These are phyloP conservation scores for Okapia johnstoni DNA, from an alignment of 2,113 vertebrate species.

Conservation along the genomic window DNA sequence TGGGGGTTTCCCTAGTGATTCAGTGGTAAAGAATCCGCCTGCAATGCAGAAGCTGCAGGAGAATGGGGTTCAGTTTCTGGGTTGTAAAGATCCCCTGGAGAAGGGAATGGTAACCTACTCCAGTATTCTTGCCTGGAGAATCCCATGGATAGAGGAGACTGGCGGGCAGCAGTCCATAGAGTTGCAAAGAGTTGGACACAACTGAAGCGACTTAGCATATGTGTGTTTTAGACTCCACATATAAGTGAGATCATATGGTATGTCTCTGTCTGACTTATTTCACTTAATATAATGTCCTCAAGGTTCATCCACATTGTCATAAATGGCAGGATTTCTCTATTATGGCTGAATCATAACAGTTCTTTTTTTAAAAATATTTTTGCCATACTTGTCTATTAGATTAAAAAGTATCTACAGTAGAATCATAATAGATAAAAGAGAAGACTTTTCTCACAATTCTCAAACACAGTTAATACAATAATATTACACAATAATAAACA, in stretches of 20 bases:
- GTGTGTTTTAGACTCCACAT: background rate
- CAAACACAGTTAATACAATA: background rate
- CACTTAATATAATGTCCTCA: background rate
- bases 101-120: background rate
- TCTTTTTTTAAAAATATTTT: background rate
- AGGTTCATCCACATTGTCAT: too few relatives aligned
- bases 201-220: background rate
- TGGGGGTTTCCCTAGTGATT: background rate
- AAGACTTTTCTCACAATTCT: background rate
- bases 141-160: background rate
- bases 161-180: fast-evolving
- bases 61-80: background rate
- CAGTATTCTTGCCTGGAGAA: background rate
- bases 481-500: background rate
- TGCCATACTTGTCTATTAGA: background rate
- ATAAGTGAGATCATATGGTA: background rate
- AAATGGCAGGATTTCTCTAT: background rate
- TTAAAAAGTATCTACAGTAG: background rate
- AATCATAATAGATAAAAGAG: background rate
- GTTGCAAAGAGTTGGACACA: background rate
- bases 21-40: background rate
- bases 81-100: background rate
- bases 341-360: background rate
- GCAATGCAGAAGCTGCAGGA: background rate
- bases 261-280: background rate